Conservation (phyloP, 2,113 vertebrate genomes). For the Clarias gariepinus region DNA sequence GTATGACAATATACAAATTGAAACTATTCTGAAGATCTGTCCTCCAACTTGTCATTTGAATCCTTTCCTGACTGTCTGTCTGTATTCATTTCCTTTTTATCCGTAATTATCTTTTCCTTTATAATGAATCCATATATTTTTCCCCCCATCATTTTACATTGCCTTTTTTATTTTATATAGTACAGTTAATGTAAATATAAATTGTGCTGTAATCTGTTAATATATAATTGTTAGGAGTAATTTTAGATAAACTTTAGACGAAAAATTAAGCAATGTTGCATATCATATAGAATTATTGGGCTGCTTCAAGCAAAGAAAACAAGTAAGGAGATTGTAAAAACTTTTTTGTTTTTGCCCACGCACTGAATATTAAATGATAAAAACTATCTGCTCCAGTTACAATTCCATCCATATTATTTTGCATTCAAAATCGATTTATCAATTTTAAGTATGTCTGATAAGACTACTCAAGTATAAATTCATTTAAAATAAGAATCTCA, state of each 20-base stretch:
- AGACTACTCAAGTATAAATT: neutral
- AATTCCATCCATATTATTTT: no score
- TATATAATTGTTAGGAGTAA: neutral
- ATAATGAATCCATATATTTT: neutral
- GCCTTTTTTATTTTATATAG: neutral
- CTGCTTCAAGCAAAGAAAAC: no score
- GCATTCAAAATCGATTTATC: neutral
- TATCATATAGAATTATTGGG: no score
- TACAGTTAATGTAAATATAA: neutral
- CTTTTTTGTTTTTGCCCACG: no score
- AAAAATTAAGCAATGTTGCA: no score
- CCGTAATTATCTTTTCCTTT: neutral
- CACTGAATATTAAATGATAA: no score
- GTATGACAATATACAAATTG: conserved; percentile 36
- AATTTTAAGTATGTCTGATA: neutral
- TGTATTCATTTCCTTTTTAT: conserved; percentile 11
- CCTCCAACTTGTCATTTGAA: conserved; percentile 16
- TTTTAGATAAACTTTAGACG: neutral
- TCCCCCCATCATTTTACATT: neutral
- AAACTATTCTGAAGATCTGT: conserved; percentile 24
- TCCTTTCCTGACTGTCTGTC: neutral
- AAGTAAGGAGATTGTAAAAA: no score
- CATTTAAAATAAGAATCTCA: neutral
- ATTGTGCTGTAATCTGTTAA: neutral
- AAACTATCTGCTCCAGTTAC: neutral